Percentiles rank a stretch among this genome's conserved stretches.
Evolutionary conservation across 2,888 invertebrate genomes (phyloP).

Genomic region (Azorinus chamasolen): DNA sequence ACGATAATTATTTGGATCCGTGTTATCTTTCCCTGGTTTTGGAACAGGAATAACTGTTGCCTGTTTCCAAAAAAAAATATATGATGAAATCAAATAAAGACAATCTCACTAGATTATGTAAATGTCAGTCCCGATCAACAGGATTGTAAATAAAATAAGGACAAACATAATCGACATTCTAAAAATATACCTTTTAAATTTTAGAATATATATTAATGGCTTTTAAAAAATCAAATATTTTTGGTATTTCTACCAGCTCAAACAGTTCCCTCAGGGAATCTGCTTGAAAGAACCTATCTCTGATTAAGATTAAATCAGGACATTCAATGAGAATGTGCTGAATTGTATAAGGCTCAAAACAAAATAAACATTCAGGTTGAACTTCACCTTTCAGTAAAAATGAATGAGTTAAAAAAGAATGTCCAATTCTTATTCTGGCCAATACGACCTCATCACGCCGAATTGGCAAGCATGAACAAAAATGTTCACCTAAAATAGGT

Average conservation of each 20-base stretch:
- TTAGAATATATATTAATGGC: background rate
- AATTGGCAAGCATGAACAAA: background rate
- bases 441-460: constrained; percentile 16
- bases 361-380: constrained; percentile 4
- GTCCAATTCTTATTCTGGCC: constrained; percentile 15
- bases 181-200: background rate
- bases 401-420: constrained; percentile 10
- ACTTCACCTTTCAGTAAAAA: constrained; percentile 13
- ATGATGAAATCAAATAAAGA: no score
- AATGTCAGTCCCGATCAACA: background rate
- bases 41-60: no score
- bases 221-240: constrained; percentile 8
- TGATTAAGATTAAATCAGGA: constrained; percentile 13
- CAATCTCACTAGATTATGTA: constrained; percentile 1
- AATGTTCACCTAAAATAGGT: constrained; percentile 5
- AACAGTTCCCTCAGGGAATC: constrained; percentile 2
- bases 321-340: constrained; percentile 16
- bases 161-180: background rate
- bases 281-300: constrained; percentile 4
- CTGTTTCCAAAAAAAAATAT: no score
- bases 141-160: background rate
- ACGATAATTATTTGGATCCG: no score
- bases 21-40: no score
- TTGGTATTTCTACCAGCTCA: background rate
- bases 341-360: constrained; percentile 9